phyloP scores from a whole-genome alignment of 2,888 invertebrate genomes.

The Antitype chi region DNA sequence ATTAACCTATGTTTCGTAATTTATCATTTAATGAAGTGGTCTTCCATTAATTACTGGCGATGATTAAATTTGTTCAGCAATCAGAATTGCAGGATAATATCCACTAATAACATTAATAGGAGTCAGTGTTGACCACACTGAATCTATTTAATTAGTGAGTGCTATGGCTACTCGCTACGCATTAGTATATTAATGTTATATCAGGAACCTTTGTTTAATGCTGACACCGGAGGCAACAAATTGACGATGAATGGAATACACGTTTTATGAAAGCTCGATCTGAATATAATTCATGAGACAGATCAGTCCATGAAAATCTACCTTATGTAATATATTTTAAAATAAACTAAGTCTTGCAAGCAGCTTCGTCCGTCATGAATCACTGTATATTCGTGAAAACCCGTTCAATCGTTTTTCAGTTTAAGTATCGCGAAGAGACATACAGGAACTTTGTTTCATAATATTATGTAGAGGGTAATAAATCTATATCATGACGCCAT shows the following conservation, averaged over 20 bases:
- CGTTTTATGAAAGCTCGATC: neutral
- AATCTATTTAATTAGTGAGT: too few species aligned
- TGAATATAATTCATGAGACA: neutral
- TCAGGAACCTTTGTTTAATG: neutral
- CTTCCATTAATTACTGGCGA: slow-evolving; percentile 11
- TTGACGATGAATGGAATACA: neutral
- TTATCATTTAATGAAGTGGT: neutral
- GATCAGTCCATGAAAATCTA: neutral
- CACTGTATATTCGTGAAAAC: too few species aligned
- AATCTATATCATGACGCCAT: neutral
- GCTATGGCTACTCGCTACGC: neutral
- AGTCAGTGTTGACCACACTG: neutral
- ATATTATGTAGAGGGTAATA: too few species aligned
- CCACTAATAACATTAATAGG: neutral
- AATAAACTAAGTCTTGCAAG: neutral
- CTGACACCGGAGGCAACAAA: neutral
- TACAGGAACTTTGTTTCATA: too few species aligned
- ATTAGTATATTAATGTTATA: neutral
- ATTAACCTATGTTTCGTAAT: neutral
- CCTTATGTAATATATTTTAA: neutral
- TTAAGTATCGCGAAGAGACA: too few species aligned
- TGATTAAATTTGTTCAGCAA: slow-evolving; percentile 12
- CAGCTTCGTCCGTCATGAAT: too few species aligned
- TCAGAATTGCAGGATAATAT: neutral
- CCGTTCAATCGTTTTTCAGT: too few species aligned